Percentiles rank a stretch among this genome's conserved stretches.
phyloP scores from a whole-genome alignment of 2,113 vertebrate genomes.

The Speoplatyrhinus poulsoni region DNA sequence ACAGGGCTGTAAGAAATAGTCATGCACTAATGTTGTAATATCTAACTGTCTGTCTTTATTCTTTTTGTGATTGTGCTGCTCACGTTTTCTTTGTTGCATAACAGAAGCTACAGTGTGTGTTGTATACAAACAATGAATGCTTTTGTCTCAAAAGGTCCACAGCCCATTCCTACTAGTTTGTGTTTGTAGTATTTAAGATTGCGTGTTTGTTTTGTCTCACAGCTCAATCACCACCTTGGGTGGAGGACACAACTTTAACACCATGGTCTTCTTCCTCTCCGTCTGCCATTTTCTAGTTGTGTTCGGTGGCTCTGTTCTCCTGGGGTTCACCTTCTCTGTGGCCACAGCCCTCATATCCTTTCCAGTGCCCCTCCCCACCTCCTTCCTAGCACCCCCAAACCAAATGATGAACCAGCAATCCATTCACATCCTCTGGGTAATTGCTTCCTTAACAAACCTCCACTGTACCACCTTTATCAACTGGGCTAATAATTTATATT shows the following conservation, averaged over 20 bases:
- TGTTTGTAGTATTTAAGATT: slow-evolving; percentile 18
- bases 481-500: too few relatives aligned
- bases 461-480: slow-evolving; percentile 51
- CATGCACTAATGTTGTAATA: slow-evolving; percentile 17
- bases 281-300: slow-evolving; percentile 83
- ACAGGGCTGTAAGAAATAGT: slow-evolving; percentile 26
- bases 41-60: slow-evolving; percentile 16
- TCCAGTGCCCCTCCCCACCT: slow-evolving; percentile 32
- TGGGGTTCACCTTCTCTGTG: slow-evolving; percentile 81
- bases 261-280: slow-evolving; percentile 77
- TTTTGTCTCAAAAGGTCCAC: too few relatives aligned
- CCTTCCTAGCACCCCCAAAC: slow-evolving; percentile 37
- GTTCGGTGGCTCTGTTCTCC: slow-evolving; percentile 80
- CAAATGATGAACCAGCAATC: slow-evolving; percentile 62
- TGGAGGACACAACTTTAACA: slow-evolving; percentile 75
- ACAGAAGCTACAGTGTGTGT: background rate
- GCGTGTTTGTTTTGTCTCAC: slow-evolving; percentile 57
- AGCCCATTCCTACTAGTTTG: background rate
- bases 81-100: slow-evolving; percentile 7
- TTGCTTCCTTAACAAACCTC: slow-evolving; percentile 51
- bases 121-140: background rate
- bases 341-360: slow-evolving; percentile 90
- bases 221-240: slow-evolving; percentile 83
- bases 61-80: slow-evolving; percentile 5
- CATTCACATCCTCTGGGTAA: slow-evolving; percentile 51